phyloP scores from a whole-genome alignment of 2,888 invertebrate species.

The Fragum whitleyi region DNA sequence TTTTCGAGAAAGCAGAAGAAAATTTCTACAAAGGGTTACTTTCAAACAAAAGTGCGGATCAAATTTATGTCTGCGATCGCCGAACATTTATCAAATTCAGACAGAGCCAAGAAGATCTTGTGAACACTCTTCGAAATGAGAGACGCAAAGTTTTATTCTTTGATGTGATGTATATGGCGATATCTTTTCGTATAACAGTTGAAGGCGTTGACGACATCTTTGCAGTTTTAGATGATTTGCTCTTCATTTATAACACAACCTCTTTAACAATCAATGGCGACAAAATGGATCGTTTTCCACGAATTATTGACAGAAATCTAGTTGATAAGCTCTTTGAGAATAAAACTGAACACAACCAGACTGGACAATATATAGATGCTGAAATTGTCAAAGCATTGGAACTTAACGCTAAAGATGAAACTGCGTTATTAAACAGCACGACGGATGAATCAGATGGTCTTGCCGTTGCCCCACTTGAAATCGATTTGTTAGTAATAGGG shows the following conservation, averaged over 20 bases:
- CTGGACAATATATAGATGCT: background rate
- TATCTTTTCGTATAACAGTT: background rate
- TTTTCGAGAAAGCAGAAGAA: background rate
- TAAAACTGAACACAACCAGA: background rate
- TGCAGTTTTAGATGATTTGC: background rate
- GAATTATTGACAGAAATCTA: background rate
- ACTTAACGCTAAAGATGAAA: background rate
- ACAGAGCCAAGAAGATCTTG: background rate
- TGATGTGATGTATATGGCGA: conserved; percentile 17
- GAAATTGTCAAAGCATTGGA: conserved; percentile 1
- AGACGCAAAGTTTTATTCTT: conserved; percentile 9
- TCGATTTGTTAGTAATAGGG: background rate
- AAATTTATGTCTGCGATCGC: background rate
- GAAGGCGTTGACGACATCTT: background rate
- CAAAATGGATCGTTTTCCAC: background rate
- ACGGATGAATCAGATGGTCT: conserved; percentile 7
- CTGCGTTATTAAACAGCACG: background rate
- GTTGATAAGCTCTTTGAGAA: background rate
- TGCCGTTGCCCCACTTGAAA: background rate
- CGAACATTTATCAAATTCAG: background rate
- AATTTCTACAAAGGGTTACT: background rate
- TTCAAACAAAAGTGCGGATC: background rate
- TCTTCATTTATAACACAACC: background rate
- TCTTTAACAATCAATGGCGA: background rate
- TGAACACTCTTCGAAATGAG: background rate